A percentile compares a stretch with the other conserved stretches of the same genome.
phyloP scores from a whole-genome alignment of 2,113 vertebrate genomes.

The Dasyurus viverrinus region DNA sequence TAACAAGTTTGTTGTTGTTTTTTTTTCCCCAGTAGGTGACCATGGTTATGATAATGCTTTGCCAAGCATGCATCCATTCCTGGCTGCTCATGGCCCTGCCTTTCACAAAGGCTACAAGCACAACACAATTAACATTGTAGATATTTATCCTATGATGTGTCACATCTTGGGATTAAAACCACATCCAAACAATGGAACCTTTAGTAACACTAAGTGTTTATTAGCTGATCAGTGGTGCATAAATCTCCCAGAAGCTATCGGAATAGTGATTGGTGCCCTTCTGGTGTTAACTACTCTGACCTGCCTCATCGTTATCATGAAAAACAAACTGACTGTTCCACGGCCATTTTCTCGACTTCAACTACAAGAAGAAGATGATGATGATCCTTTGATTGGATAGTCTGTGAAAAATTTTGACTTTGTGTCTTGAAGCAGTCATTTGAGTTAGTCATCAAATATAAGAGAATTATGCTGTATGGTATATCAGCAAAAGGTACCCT shows the following conservation, averaged over 20 bases:
- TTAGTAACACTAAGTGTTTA: conserved; percentile 86
- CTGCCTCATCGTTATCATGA: conserved; percentile 86
- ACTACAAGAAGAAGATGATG: conserved; percentile 88
- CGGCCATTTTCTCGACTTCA: conserved; percentile 89
- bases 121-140: conserved; percentile 86
- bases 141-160: conserved; percentile 98
- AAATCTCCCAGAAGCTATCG: conserved; percentile 82
- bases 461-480: conserved; percentile 56
- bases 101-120: conserved; percentile 87
- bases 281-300: conserved; percentile 87
- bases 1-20: conserved; percentile 34
- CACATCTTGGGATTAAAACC: conserved; percentile 88
- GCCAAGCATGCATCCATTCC: conserved; percentile 95
- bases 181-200: conserved; percentile 91
- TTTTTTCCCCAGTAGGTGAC: conserved; percentile 89
- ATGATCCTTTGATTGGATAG: conserved; percentile 89
- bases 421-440: conserved; percentile 40
- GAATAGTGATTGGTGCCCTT: conserved; percentile 89
- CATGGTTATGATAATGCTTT: conserved; percentile 96
- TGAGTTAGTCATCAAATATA: conserved; percentile 13
- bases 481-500: conserved; percentile 53
- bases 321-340: conserved; percentile 63
- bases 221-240: conserved; percentile 88
- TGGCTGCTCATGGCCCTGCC: conserved; percentile 91
- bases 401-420: accelerated